Percentiles rank a stretch among this genome's conserved stretches.
phyloP scores from a whole-genome alignment of 2,113 vertebrate species.

The Emydura subglobosa region DNA sequence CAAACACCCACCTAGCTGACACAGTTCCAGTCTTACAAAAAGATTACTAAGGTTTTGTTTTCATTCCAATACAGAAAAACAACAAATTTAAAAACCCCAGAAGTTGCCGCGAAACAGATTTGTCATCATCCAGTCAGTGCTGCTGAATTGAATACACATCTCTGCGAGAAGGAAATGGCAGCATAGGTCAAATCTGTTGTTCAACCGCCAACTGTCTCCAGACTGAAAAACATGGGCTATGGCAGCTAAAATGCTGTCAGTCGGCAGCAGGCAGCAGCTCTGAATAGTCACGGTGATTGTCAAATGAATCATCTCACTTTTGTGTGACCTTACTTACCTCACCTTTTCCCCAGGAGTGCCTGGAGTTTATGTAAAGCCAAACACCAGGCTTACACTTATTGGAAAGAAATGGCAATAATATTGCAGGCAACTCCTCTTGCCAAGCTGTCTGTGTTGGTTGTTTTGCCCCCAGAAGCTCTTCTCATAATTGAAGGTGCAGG shows the following conservation, averaged over 20 bases:
- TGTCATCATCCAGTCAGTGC: neutral
- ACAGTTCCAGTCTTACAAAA: neutral
- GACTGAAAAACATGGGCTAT: neutral
- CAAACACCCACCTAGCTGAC: neutral
- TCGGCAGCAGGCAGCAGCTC: neutral
- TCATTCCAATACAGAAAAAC: neutral
- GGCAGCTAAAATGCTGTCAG: neutral
- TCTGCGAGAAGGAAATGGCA: neutral
- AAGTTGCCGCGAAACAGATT: neutral
- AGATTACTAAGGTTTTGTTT: neutral
- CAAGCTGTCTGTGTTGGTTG: neutral
- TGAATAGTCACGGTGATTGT: accelerated
- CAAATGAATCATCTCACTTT: neutral
- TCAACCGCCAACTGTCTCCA: neutral
- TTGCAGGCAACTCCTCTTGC: neutral
- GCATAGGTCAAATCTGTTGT: neutral
- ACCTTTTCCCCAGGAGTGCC: neutral
- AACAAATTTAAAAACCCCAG: neutral
- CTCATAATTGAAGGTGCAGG: neutral
- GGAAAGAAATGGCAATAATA: neutral
- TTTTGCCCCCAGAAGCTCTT: neutral
- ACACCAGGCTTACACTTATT: accelerated
- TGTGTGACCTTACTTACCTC: neutral
- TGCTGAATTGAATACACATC: neutral
- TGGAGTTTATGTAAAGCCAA: neutral